Evolutionary conservation across 2,888 invertebrate species (phyloP), one percentile per base, ranked within the genome.

Genomic region (Tholera decimalis): DNA sequence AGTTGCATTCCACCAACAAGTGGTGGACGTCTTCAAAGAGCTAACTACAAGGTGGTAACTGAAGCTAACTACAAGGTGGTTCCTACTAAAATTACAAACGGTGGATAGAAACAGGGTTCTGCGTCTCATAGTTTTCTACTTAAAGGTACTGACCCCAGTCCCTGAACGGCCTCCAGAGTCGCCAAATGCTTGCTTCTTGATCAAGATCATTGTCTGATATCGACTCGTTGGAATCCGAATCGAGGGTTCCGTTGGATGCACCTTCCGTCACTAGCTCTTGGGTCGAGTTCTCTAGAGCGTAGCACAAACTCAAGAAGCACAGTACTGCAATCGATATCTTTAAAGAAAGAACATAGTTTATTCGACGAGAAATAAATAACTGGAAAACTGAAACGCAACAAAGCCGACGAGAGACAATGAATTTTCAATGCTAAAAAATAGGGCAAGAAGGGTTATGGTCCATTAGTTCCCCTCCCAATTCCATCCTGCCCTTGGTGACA

Each of bases 151-250:
- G 79, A 93, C 93, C 92, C 88, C 88, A 89, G 84, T 87, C 89
- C 79, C 85, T 88, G 84, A 88, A 87, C 4, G 89, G 89, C 61
- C 80, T 88, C 91, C 89, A 90, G 57, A 85, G 77, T 35, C 84
- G 85, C 92, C 91, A 90, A 2, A 83, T 57, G 13, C 84, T 83
- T 15, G 83, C 77, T 49, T 88, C 87, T 47, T 83, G 78, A 26
- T 83, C 75, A 37, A 88, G 84, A 62, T 89, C 89, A 49, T 83
- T 84, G 37, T 85, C 64, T 22, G 78, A 67, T 13, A 62, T 62
- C 57, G 49, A 50, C 20, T 80, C 60, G 37, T 46, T 82, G 18
- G 87, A 82, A 53, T 69, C 64, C 18, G 79, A 70, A 64, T 86
- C 83, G 7, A 82, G 66, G 8, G 86, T 80, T 47, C 87, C 85